Evolutionary conservation across 2,888 invertebrate genomes (phyloP), one percentile per base, ranked within the genome.

Genomic region (Cinara cedri): DNA sequence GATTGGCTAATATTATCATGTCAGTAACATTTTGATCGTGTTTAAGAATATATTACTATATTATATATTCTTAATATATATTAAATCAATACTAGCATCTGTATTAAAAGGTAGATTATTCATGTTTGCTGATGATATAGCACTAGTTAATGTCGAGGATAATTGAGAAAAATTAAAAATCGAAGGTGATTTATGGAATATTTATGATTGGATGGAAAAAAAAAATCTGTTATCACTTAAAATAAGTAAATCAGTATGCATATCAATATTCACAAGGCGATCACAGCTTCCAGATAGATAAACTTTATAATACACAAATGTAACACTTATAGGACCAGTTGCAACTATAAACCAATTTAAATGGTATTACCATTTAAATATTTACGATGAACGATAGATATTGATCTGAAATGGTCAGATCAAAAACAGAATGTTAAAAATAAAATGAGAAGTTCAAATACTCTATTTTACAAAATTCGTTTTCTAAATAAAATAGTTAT

Each of bases 111-210:
- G 65, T 3, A 65, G 46, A 46, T 24, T 65, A 65, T 65, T 65
- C 14, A 65, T 65, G 21, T 65, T 65, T 21, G 14, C 46, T 14
- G 24, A 65, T 65, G 46, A 46, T 21, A 46, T 46, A 46, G 21
- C 65, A 8, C 21, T 46, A 65, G 46, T 65, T 21, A 63, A 63
- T 44, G 21, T 63, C 13, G 44, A 63, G 19, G 62, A 44, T 42
- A 63, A 42, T 19, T 63, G 46, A 24, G 46, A 21, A 65, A 65
- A 24, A 46, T 65, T 46, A 21, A 65, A 65, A 65, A 42, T n/a
- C n/a, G n/a, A n/a, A n/a, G n/a, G n/a, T n/a, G n/a, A n/a, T n/a
- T n/a, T n/a, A n/a, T n/a, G n/a, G n/a, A 34, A 10, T n/a, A 44
- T 19, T 19, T 63, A 19, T 10, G 63, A 63, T 44, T 21, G 44